Evolutionary conservation across 1,140 invertebrate genomes (phyloP).

Genomic region (Aphis gossypii): DNA sequence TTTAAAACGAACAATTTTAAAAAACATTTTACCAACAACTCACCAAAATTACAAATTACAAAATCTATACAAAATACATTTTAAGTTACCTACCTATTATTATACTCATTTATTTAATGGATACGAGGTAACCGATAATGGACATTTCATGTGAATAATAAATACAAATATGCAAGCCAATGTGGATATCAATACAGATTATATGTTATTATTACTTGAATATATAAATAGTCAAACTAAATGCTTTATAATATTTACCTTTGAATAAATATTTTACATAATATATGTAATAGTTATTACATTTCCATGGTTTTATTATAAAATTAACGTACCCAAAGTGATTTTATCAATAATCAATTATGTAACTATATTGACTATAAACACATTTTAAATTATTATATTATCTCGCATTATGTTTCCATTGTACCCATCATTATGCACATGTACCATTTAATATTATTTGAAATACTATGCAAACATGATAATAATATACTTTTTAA

Average conservation of each 20-base stretch:
- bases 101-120: slow-evolving; percentile 1
- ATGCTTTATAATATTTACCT: not conserved
- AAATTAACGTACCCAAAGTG: not conserved
- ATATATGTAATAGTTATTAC: not conserved
- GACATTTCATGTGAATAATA: not conserved
- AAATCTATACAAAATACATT: not conserved
- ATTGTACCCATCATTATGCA: not conserved
- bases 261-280: not conserved
- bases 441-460: not conserved
- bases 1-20: not conserved
- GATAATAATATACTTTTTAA: not conserved
- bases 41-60: not conserved
- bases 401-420: not conserved
- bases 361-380: not conserved
- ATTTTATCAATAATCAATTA: not conserved
- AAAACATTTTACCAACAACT: not conserved
- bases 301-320: not conserved
- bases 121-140: slow-evolving; percentile 3
- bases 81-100: not conserved
- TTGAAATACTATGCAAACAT: not conserved
- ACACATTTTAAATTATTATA: not conserved
- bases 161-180: not conserved
- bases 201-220: not conserved
- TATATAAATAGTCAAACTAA: not conserved
- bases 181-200: not conserved